Evolutionary conservation across 2,113 vertebrate genomes (phyloP).

Genomic region (Anoplopoma fimbria): DNA sequence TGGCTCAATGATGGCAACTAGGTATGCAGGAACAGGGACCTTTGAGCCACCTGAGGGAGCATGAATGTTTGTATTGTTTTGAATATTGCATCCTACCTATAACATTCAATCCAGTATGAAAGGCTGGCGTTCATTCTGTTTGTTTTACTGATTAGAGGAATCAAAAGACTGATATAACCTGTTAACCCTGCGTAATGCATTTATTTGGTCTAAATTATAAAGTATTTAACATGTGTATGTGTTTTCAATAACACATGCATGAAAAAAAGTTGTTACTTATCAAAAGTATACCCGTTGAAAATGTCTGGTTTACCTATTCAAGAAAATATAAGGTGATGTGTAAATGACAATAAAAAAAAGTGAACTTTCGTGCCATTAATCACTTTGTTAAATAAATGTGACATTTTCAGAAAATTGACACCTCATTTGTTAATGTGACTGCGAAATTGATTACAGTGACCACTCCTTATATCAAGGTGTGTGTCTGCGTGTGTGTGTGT

Average conservation of each 20-base stretch:
- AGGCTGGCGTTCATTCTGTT: neutral
- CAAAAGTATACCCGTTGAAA: neutral
- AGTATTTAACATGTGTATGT: neutral
- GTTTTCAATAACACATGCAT: neutral
- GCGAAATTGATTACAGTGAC: slow-evolving; percentile 42
- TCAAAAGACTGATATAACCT: neutral
- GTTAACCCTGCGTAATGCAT: neutral
- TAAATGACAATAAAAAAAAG: too few species aligned
- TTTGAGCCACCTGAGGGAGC: neutral
- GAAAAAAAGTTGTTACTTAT: neutral
- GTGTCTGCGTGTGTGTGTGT: neutral
- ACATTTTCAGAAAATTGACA: slow-evolving; percentile 31
- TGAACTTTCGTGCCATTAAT: slow-evolving; percentile 48
- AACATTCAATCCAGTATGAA: neutral
- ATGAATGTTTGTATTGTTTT: neutral
- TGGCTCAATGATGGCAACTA: neutral
- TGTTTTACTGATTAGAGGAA: neutral
- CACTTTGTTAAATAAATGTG: slow-evolving; percentile 42
- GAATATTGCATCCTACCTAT: neutral
- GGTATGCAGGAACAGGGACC: neutral
- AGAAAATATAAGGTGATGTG: neutral
- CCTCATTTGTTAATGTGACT: slow-evolving; percentile 50
- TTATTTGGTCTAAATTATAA: neutral
- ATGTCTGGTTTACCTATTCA: neutral
- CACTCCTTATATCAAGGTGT: slow-evolving; percentile 14